These are phyloP conservation scores for Chrosomus eos DNA, from an alignment of 2,797 vertebrate genomes.

Conservation along the genomic window DNA sequence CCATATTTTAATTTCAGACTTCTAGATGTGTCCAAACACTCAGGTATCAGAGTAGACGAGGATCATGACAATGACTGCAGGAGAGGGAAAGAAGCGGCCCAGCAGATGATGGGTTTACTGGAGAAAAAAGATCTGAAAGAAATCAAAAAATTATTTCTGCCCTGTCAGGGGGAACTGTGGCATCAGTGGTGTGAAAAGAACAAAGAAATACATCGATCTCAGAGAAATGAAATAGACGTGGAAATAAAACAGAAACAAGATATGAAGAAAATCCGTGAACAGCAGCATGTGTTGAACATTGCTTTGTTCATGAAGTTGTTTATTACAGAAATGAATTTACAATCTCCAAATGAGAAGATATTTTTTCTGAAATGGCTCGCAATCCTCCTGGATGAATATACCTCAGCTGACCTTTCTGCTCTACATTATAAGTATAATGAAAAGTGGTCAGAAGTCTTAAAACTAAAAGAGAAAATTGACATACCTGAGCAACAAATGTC, in stretches of 20 bases:
- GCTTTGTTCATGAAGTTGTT: not conserved
- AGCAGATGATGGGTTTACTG: slow-evolving; percentile 32
- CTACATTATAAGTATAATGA: slow-evolving; percentile 61
- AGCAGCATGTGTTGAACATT: not conserved
- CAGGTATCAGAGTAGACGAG: slow-evolving; percentile 72
- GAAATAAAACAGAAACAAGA: not conserved
- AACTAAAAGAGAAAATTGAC: not conserved
- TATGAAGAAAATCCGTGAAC: not conserved
- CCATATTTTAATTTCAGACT: slow-evolving; percentile 56
- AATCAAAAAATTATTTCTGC: not conserved
- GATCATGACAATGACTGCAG: slow-evolving; percentile 55
- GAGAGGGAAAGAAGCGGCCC: slow-evolving; percentile 67
- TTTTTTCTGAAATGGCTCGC: slow-evolving; percentile 27
- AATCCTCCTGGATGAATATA: not conserved
- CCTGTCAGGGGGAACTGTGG: not conserved
- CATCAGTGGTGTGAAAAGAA: slow-evolving; percentile 53
- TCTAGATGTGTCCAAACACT: slow-evolving; percentile 55
- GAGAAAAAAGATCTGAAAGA: not conserved
- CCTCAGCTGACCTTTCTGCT: slow-evolving; percentile 48
- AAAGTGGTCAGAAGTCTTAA: slow-evolving; percentile 62
- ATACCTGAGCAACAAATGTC: no score
- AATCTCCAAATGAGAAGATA: not conserved
- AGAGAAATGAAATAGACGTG: slow-evolving; percentile 36
- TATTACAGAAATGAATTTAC: not conserved
- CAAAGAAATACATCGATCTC: slow-evolving; percentile 74